Evolutionary conservation across 2,113 vertebrate genomes (phyloP).

Genomic region (Atrichornis clamosus): DNA sequence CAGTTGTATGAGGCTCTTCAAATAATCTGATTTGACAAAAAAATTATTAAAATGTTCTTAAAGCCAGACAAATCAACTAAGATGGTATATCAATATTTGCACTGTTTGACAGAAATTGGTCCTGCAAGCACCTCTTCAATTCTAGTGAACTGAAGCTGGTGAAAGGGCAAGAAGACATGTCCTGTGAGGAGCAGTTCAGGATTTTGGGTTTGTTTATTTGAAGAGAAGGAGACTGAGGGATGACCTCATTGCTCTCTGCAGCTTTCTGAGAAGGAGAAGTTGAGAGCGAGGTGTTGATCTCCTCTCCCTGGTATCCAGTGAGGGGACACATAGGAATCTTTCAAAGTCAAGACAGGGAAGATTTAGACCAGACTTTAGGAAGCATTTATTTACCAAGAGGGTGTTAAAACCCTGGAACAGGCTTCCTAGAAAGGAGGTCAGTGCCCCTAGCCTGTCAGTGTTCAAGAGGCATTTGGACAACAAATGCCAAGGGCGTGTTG

Average conservation of each 20-base stretch:
- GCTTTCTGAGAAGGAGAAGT: not conserved
- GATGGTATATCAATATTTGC: not conserved
- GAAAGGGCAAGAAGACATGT: not conserved
- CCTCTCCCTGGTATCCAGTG: not conserved
- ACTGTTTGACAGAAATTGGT: not conserved
- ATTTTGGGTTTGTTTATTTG: not conserved
- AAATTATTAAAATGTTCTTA: not conserved
- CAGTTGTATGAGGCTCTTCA: not conserved
- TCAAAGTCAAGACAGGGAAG: not conserved
- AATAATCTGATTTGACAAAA: not conserved
- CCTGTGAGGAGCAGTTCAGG: rapidly evolving
- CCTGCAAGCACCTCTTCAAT: not conserved
- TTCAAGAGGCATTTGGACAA: not conserved
- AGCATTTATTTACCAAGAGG: not conserved
- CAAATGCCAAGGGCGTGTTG: too few relatives aligned
- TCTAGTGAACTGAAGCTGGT: not conserved
- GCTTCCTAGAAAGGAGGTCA: not conserved
- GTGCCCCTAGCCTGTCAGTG: not conserved
- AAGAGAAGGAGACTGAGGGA: not conserved
- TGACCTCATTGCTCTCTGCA: not conserved
- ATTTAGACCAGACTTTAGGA: not conserved
- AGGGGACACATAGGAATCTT: rapidly evolving
- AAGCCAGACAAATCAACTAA: not conserved
- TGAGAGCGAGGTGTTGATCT: not conserved
- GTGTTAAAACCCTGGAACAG: not conserved